Evolutionary conservation across 2,113 vertebrate species (phyloP), one percentile per base, ranked within the genome.

Genomic region (Athene cunicularia): DNA sequence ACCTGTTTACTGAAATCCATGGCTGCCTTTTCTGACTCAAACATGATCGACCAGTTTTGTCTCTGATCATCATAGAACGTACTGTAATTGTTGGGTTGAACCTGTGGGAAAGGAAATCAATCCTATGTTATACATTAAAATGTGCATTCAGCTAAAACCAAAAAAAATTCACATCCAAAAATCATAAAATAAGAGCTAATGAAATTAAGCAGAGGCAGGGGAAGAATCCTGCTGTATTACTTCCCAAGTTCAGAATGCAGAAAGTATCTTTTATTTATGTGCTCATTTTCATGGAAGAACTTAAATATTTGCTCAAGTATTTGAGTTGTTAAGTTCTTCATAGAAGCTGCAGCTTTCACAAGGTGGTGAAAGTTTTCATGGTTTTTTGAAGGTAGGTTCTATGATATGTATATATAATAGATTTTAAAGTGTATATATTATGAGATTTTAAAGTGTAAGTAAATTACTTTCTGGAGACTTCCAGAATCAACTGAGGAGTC

Each of bases 11-110:
- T 98, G 97, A 99, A 99, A 87, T 99, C 99, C 70, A 97, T 80
- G 0, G 98, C 98, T 16, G 98, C 96, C 67, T 99, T 99, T 81
- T 99, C 99, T 0, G 99, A 99, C 67, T 99, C 99, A 97, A 99
- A 99, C 99, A 99, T 99, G 84, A 99, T 97, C 21, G 99, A 99
- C 99, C 99, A 99, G 97, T 99, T 99, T 95, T 99, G 99, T 63
- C 99, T 98, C 97, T 99, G 99, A 86, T 99, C 99, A 80, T 99
- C 99, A 33, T 99, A 99, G 95, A 99, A 99, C 0, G 99, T 99
- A 87, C 98, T 99, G 90, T 99, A 99, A 95, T 99, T 99, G 97
- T 99, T 99, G 71, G 98, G 98, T 43, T 99, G 99, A 74, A 99
- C 98, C 99, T 99, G 95, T 50, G 35, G 39, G 91, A 88, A 86